Base-by-base conservation (phyloP, 2,113 vertebrate species). In the Limanda limanda region DNA sequence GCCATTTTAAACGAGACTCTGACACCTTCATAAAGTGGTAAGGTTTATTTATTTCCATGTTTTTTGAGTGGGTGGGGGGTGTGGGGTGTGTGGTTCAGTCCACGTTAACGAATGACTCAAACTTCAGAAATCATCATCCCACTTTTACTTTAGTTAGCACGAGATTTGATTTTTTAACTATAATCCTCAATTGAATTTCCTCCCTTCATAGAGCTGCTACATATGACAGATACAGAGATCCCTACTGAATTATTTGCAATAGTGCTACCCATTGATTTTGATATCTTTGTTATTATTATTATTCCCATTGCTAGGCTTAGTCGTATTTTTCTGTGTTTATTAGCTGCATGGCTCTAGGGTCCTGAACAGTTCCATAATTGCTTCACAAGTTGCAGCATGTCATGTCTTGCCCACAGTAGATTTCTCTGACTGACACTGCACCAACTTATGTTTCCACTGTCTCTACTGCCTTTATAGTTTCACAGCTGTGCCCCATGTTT, bases 371-470 rank as follows among this genome's bases (percentile, higher is more conserved):
- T 78, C 77, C 54, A 52, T 48, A 37, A 71, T 76, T 83, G 21
- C 63, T 58, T 17, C 71, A 79, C 79, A 66, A 57, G 71, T 76
- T 80, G 14, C 60, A 82, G 66, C 84, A 81, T 62, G 88, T 86
- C 64, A 55, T 48, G 70, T 84, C 88, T 75, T 82, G 86, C 72
- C 78, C 63, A 35, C 14, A 9, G 48, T 62, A 24, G 68, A 75
- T 48, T 84, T 57, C 25, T 51, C 11, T 42, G 31, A 57, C 70
- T 57, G 35, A 40, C 25, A 63, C 71, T 70, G 27, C 63, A 11
- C 15, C n/a, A 66, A 59, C 61, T 55, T 76, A 27, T 71, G 40
- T n/a, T 74, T 24, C 60, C 61, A 27, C 40, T 45, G 3, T 10
- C 42, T 74, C 37, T 31, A 23, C 67, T 20, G 48, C 2, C 3